Conservation (phyloP, 2,797 vertebrate species). For the Microctenopoma lineatum region DNA sequence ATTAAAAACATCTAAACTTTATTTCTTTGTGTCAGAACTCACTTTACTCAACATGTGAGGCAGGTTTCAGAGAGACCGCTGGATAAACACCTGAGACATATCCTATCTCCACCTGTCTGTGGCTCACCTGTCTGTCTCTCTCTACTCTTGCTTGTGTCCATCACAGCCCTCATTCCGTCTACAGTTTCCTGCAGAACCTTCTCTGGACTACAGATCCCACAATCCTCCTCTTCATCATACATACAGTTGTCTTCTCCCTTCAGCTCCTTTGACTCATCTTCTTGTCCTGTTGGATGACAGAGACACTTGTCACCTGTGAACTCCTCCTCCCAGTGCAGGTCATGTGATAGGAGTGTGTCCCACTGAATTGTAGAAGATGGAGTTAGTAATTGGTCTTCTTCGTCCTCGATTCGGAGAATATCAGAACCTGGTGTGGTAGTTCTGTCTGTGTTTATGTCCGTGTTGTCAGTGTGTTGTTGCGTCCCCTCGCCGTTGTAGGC, state of each 20-base stretch:
- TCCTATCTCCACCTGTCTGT: not conserved
- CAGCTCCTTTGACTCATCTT: not conserved
- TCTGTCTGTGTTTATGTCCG: not conserved
- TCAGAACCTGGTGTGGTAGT: not conserved
- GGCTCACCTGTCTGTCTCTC: conserved; percentile 60
- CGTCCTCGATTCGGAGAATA: not conserved
- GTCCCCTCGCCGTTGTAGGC: not conserved
- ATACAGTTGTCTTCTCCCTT: not conserved
- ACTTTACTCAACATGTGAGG: not conserved
- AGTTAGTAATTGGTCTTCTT: conserved; percentile 17
- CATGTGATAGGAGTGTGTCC: conserved; percentile 10
- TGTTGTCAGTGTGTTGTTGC: not conserved
- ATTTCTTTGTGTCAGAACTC: not conserved
- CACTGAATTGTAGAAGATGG: conserved; percentile 51
- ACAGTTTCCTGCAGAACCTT: conserved; percentile 76
- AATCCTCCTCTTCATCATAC: conserved; percentile 22
- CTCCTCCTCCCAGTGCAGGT: conserved; percentile 6
- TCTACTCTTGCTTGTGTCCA: conserved; percentile 63
- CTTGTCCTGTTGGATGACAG: conserved; percentile 8
- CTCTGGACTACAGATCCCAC: conserved; percentile 52
- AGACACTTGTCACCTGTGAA: not conserved
- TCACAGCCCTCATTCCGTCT: conserved; percentile 76
- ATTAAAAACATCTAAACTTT: not conserved
- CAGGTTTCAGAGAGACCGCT: not conserved
- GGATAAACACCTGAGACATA: too few species aligned